Conservation (phyloP, 2,113 vertebrate genomes). For the Ophthalmolycus amberensis region DNA sequence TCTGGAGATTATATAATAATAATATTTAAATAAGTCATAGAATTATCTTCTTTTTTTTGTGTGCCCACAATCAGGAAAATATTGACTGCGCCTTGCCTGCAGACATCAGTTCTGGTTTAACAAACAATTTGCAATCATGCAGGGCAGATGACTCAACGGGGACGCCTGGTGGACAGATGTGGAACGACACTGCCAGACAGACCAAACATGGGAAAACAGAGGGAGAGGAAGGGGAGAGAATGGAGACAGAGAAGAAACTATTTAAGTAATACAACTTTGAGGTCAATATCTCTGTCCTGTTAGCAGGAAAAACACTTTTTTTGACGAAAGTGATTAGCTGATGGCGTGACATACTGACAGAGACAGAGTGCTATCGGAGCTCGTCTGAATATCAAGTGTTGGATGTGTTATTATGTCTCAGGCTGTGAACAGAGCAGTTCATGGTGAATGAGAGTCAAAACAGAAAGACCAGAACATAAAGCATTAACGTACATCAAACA, state of each 20-base stretch:
- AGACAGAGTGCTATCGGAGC: neutral
- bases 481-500: neutral
- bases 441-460: neutral
- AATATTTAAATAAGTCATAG: too few species aligned
- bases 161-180: conserved; percentile 21
- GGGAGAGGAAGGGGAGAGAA: neutral
- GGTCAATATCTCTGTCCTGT: neutral
- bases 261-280: neutral
- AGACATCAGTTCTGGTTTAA: neutral
- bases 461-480: neutral
- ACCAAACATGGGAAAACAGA: neutral
- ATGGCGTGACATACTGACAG: neutral
- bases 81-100: neutral
- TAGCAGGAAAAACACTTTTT: neutral
- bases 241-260: neutral
- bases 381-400: neutral
- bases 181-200: neutral
- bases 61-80: neutral
- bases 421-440: neutral
- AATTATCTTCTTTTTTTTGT: too few species aligned
- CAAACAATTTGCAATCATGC: neutral
- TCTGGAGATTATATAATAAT: neutral
- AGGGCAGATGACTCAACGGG: neutral
- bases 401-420: neutral
- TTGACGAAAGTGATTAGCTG: neutral